Evolutionary conservation across 1,140 invertebrate species (phyloP), one percentile per base, ranked within the genome.

Genomic region (Octopus sinensis): DNA sequence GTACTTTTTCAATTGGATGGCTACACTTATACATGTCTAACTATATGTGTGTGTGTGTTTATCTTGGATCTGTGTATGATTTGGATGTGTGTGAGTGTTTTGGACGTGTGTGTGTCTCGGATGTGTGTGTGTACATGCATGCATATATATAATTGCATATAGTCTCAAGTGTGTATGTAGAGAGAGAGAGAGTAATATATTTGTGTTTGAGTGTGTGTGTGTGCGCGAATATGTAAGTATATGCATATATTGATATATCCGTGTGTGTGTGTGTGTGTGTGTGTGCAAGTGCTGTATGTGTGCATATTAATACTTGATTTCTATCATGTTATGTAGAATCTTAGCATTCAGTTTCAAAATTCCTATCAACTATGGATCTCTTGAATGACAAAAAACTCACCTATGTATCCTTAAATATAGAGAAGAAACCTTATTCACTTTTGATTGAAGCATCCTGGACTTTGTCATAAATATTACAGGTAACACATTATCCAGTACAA

Each of bases 1-100:
- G 53, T 43, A 78, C 68, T 43, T 53, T 51, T 75, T 53, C 53
- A 54, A 53, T 51, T 75, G 62, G 80, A 53, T 82, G 79, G 43
- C 52, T 80, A 56, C 73, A 73, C 51, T 51, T n/a, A 53, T n/a
- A 51, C 56, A 43, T 78, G 4, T 54, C 23, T 75, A 52, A 56
- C 6, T 52, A 53, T 30, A 75, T 17, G 43, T 17, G 12, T 77
- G 54, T 54, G 54, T n/a, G 5, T 73, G 77, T 53, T 54, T 30
- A 77, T 76, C 13, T 51, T 71, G 53, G 77, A 77, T 17, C 77
- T 75, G 71, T 79, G 73, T 13, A 43, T 73, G 9, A 62, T 62
- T 12, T 62, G 17, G 9, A 62, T 4, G 17, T 17, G 17, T 17
- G 17, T 17, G 23, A 23, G 23, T 23, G 23, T 23, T 23, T 23